Base-by-base conservation (phyloP, 2,888 invertebrate genomes). In the Calameuta filiformis region DNA sequence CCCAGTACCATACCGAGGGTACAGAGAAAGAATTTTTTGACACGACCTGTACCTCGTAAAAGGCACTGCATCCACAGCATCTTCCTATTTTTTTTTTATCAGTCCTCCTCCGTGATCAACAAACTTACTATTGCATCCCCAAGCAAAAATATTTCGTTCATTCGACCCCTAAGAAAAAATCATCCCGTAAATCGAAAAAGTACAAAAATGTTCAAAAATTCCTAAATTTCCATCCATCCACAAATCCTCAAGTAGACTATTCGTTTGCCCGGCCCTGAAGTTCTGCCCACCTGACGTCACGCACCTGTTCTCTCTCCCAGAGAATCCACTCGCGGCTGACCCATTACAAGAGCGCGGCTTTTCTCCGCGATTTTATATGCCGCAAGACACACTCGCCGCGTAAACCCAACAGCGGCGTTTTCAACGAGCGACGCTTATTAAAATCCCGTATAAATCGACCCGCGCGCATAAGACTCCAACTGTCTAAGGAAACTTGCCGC, bases 281-380 rank as follows among this genome's bases (percentile, higher is more conserved):
- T 84, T 86, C 89, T 88, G 89, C 89, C 91, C 91, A 91, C 90
- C 90, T 90, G 90, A 91, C 90, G 90, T 90, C 89, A 90, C 87
- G 88, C 91, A 91, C 91, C 91, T 91, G 91, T 90, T 89, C 88
- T 86, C 86, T 84, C 86, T 83, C 82, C 84, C 85, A 85, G 88
- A 86, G 88, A 89, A 88, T 81, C 82, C 84, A 84, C 84, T 83
- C 15, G 31, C 84, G 84, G 84, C 83, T 83, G 84, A 84, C 82
- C 87, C 86, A 88, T 89, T 88, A 87, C 85, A 86, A 88, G 82
- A 83, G 85, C 87, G 84, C 83, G 85, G 86, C 83, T 87, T 86
- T 85, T 84, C 86, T 84, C 83, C 84, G 82, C 84, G 85, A 86
- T 86, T 86, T 85, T 85, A 81, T 85, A 81, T 84, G 82, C 86